Base-by-base conservation (phyloP, 2,888 invertebrate genomes). In the Polylopha cassiicola region DNA sequence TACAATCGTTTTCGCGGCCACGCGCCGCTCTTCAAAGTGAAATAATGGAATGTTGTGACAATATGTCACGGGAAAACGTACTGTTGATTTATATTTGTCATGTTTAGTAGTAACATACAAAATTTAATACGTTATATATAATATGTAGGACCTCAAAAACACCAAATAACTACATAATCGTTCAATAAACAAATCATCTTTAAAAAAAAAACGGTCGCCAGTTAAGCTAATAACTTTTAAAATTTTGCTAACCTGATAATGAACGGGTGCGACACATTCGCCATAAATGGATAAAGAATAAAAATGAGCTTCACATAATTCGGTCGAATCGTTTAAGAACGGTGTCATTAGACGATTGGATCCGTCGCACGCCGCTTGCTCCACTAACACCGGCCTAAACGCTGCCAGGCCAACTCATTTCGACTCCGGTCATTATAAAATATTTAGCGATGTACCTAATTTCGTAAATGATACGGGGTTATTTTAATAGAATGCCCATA, bases 401-500 rank as follows among this genome's bases (percentile, higher is more conserved):
- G 73, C 59, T 67, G 61, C 66, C 69, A 74, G 59, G 65, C 71
- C 65, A 67, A 67, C 64, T 65, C 63, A 73, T 72, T 75, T 65
- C 53, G 51, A 60, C 57, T 64, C 70, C 70, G 68, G 58, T 75
- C 73, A 84, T 85, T 84, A 85, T 73, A 84, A 84, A 85, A 84
- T 85, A 84, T 85, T 85, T 85, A 85, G 82, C 84, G 78, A 79
- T 77, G 68, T 69, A 73, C 70, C 80, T 76, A 80, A 85, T 84
- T 85, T 80, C 53, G 64, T 75, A 79, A 82, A 84, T 79, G 74
- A 80, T 78, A 75, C 72, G 58, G 69, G 65, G 73, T 66, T 73
- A 78, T 80, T 84, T 80, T 79, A 78, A 77, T 80, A 84, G 78
- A 80, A 75, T 65, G 74, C 60, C 68, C 68, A 62, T 84, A 85